A percentile compares a stretch with the other conserved stretches of the same genome.
Conservation (phyloP, 1,140 invertebrate genomes). For the Bombus polaris region DNA sequence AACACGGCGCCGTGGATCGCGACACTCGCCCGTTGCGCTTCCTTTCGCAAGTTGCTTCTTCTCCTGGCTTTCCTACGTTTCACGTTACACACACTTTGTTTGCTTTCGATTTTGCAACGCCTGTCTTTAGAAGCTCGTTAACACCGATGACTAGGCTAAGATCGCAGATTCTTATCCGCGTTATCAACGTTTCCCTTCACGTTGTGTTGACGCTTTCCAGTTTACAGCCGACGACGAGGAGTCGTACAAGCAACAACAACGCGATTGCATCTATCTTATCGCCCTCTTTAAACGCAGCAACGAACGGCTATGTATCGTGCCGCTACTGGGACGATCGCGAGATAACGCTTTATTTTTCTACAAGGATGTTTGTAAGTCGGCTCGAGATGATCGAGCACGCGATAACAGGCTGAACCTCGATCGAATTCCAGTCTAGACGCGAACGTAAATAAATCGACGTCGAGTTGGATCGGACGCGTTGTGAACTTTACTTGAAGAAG, state of each 20-base stretch:
- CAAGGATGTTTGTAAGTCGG: neutral
- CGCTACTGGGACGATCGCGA: neutral
- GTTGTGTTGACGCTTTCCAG: fast-evolving
- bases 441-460: neutral
- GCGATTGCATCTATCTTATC: slow-evolving; percentile 23
- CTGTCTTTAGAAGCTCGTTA: neutral
- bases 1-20: slow-evolving; percentile 32
- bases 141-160: neutral
- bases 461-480: neutral
- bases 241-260: neutral
- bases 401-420: neutral
- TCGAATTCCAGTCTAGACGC: neutral
- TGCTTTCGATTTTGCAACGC: neutral
- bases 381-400: neutral
- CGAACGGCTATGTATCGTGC: no score
- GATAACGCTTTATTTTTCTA: slow-evolving; percentile 8
- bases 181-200: neutral
- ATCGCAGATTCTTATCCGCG: neutral
- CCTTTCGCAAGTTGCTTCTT: neutral
- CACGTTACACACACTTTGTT: fast-evolving
- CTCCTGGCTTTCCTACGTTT: neutral
- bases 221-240: no score
- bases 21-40: slow-evolving; percentile 49
- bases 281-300: neutral
- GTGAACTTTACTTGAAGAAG: neutral